Percentiles rank a stretch among this genome's conserved stretches.
Conservation (phyloP, 1,140 invertebrate genomes). For the Anadara kagoshimensis region DNA sequence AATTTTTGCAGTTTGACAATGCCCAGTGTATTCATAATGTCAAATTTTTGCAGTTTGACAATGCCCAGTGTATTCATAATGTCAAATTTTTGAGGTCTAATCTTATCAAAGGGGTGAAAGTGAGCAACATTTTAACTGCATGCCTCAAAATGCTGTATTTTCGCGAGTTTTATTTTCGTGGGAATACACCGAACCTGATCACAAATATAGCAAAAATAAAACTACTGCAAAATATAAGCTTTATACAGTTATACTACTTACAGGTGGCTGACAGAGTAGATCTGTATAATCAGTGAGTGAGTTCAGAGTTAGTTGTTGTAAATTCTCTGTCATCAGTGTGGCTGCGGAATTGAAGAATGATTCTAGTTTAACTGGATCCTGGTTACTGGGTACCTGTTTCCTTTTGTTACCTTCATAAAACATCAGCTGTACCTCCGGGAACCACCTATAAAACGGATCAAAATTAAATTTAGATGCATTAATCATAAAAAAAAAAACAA, state of each 20-base stretch:
- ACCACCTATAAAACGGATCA: conserved; percentile 74
- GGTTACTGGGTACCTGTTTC: conserved; percentile 82
- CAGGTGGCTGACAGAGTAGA: conserved; percentile 84
- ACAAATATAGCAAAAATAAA: too few relatives aligned
- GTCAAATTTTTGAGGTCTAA: too few relatives aligned
- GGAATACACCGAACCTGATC: too few relatives aligned
- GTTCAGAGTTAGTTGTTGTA: conserved; percentile 86
- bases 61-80: too few relatives aligned
- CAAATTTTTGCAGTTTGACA: too few relatives aligned
- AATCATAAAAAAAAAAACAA: conserved; percentile 1
- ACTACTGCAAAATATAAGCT: too few relatives aligned
- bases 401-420: conserved; percentile 82
- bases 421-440: conserved; percentile 78
- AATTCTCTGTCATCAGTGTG: conserved; percentile 88
- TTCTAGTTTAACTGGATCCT: conserved; percentile 80
- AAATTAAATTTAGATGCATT: not conserved
- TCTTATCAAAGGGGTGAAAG: too few relatives aligned
- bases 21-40: too few relatives aligned
- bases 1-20: too few relatives aligned
- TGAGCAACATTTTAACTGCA: too few relatives aligned
- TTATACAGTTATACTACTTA: conserved; percentile 73
- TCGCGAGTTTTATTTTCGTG: too few relatives aligned
- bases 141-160: too few relatives aligned
- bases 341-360: conserved; percentile 90
- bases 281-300: conserved; percentile 87